Base-by-base conservation (phyloP, 2,888 invertebrate species). In the Latheticus oryzae region DNA sequence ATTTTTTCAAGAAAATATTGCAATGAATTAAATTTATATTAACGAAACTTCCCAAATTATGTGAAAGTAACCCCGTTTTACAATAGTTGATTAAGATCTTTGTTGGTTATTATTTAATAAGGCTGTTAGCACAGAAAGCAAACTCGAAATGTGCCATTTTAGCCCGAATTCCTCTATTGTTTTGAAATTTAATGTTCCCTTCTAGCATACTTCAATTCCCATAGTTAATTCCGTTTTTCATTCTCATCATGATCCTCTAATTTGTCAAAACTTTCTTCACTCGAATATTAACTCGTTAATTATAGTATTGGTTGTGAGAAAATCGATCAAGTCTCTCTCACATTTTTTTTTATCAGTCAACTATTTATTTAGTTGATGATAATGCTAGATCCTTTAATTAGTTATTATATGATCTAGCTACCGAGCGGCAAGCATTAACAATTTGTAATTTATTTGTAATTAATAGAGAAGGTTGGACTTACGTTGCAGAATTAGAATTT, bases 331-430 rank as follows among this genome's bases (percentile, higher is more conserved):
- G 12, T 48, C 15, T 24, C 17, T 15, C 13, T 35, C 21, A 15
- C 21, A 51, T 43, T 58, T 58, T 45, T 58, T 47, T 47, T n/a
- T n/a, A n/a, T n/a, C n/a, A 24, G 32, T 47, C 48, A 28, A 9
- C 16, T 58, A 51, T 57, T 57, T 57, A 58, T 53, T 47, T 53
- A 43, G 47, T 38, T 17, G 58, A 58, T 58, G 53, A 58, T 58
- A 53, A 58, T 47, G 58, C 56, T 47, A 59, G 61, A 63, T 63
- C 61, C 61, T 63, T 63, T 63, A 63, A 63, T 63, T 61, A 63
- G 63, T 63, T 63, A 61, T 63, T 63, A 63, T 57, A 26, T 30
- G 57, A 59, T 53, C 28, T n/a, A n/a, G 57, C 58, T 58, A 58
- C 58, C 53, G 58, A 28, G 28, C 58, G 42, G 37, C 58, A 21